Base-by-base conservation (phyloP, 1,140 invertebrate species). In the Tenebrio molitor region DNA sequence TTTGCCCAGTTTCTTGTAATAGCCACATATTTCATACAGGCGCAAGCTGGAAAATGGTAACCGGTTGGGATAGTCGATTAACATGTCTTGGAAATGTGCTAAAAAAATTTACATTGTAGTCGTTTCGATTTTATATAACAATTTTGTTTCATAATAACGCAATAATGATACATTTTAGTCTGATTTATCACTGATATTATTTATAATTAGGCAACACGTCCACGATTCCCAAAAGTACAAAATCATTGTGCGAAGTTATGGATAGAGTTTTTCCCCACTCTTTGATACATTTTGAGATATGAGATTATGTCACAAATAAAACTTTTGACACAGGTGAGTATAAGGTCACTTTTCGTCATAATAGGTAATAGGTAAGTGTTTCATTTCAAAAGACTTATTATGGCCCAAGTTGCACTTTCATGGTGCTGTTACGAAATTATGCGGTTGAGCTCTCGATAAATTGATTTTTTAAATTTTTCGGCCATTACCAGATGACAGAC, bases 91-190 rank as follows among this genome's bases (percentile, higher is more conserved):
- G 15, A 58, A 58, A 58, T 58, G 23, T 1, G 3, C 3, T 39
- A n/a, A 39, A 39, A 12, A 39, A 39, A 39, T 39, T 39, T 39
- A 58, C 23, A 58, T 29, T 58, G 21, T 58, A 58, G 23, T 23
- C n/a, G 19, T 58, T 58, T 58, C 50, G 21, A 21, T 58, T 53
- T 58, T 58, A 58, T 58, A 58, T 58, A 58, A 58, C 10, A 15
- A n/a, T n/a, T 21, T 19, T 4, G 16, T 46, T 46, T 46, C 42
- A 46, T 46, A 46, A 46, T 41, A n/a, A n/a, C n/a, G 12, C 29
- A 33, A n/a, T 46, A 46, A 46, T 17, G 15, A 46, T 17, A 46
- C 15, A 46, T 5, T 15, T 46, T 46, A 16, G 16, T 7, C 42
- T 46, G 14, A 17, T 46, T 46, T 46, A 46, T 46, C 3, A 16